Percentiles rank a stretch among this genome's conserved stretches.
Evolutionary conservation across 2,113 vertebrate species (phyloP).

Genomic region (Labrus mixtus): DNA sequence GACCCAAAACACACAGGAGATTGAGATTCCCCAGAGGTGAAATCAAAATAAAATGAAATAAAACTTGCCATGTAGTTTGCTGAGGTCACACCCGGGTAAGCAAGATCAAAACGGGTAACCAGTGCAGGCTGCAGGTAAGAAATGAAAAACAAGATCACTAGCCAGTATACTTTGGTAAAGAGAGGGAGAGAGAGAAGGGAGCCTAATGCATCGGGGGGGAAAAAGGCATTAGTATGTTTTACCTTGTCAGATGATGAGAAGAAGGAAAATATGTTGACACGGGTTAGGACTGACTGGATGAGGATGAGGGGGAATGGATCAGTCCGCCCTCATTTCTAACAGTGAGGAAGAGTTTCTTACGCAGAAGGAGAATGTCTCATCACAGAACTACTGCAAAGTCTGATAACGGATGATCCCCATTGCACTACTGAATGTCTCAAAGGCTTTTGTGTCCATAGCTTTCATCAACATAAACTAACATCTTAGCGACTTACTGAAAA

Average conservation of each 20-base stretch:
- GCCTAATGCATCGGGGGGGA: constrained; percentile 23
- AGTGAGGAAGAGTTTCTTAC: constrained; percentile 48
- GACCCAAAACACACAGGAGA: constrained; percentile 3
- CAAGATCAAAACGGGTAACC: constrained; percentile 86
- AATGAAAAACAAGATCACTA: constrained; percentile 76
- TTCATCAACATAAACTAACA: constrained; percentile 1
- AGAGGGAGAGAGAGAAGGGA: constrained; percentile 17
- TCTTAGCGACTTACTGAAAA: too few relatives aligned
- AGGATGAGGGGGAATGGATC: constrained; percentile 37
- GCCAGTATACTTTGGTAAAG: constrained; percentile 43
- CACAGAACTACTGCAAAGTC: constrained; percentile 6
- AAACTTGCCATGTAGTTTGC: constrained; percentile 87
- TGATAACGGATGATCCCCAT: constrained; percentile 1
- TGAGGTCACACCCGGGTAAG: constrained; percentile 82
- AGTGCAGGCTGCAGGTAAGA: constrained; percentile 84
- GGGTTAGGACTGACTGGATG: constrained; percentile 30
- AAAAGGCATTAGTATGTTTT: constrained; percentile 46
- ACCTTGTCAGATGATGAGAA: constrained; percentile 28
- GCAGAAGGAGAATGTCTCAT: not conserved
- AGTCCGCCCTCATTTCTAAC: constrained; percentile 26
- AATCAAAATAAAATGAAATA: constrained; percentile 59
- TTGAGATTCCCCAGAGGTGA: constrained; percentile 14
- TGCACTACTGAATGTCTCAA: not conserved
- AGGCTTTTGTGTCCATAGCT: not conserved
- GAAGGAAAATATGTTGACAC: constrained; percentile 14